Evolutionary conservation across 1,140 invertebrate species (phyloP), one percentile per base, ranked within the genome.

Genomic region (Drosophila nasuta): DNA sequence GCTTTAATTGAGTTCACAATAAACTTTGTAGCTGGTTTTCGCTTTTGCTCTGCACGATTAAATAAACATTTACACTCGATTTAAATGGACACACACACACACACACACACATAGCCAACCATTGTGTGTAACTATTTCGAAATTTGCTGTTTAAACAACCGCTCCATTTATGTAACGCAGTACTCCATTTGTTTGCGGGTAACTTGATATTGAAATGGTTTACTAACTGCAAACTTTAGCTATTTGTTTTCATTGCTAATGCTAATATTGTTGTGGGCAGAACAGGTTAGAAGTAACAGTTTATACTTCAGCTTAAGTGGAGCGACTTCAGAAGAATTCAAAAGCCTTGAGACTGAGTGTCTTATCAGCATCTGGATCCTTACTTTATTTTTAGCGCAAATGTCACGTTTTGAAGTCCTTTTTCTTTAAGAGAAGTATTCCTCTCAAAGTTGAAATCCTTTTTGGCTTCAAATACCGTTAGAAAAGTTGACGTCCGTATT

Each of bases 1-100:
- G 54, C 74, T 66, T 76, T 76, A 76, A 76, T 76, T 76, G 69
- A 71, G 74, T 76, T 72, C 69, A 72, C 68, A 76, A 76, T 76
- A 76, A 72, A 76, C 62, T 72, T 66, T 72, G 46, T 56, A 66
- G 48, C 52, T 64, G 59, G 28, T 54, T 54, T 62, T 63, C 28
- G 38, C 33, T 68, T 43, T 74, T 57, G 41, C 20, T 49, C 45
- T 49, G 54, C 48, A 25, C 68, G 59, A 75, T 71, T 75, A 64
- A 72, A 76, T 76, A 76, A 76, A 76, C 69, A 76, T 76, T 76
- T 68, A 57, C 60, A 77, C 69, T 74, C 70, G 51, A 74, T 62
- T 77, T 77, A 66, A 77, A 77, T 56, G 62, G 35, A 70, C 28
- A 64, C 33, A 52, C 17, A 49, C 20, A 25, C 15, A 49, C 17